These are phyloP conservation scores for Gymnobelideus leadbeateri DNA, from an alignment of 2,113 vertebrate genomes.

Conservation along the genomic window DNA sequence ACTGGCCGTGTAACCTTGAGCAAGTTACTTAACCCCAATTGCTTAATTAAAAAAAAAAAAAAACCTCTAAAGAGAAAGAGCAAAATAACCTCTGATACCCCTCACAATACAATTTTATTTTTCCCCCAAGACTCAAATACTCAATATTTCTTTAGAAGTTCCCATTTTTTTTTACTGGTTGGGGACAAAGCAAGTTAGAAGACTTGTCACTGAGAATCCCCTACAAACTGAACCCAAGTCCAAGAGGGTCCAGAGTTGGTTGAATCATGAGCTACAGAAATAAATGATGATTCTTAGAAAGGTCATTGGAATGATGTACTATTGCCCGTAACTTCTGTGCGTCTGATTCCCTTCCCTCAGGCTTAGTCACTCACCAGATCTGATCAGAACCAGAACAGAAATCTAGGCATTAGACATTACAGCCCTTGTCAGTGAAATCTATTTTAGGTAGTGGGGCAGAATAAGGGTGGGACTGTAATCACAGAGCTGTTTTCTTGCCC, in stretches of 20 bases:
- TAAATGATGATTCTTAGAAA: background rate
- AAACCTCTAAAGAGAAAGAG: background rate
- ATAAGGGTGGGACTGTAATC: background rate
- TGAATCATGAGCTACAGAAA: background rate
- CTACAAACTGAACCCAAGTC: background rate
- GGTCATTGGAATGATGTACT: background rate
- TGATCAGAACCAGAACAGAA: background rate
- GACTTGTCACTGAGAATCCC: background rate
- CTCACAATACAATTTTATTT: constrained; percentile 33
- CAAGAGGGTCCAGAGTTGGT: background rate
- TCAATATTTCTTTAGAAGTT: background rate
- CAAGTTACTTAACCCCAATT: no score
- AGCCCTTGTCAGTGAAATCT: background rate
- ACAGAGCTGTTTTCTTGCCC: background rate
- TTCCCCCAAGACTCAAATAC: constrained; percentile 7
- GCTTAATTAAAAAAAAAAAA: no score
- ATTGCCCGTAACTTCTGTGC: background rate
- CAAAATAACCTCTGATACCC: background rate
- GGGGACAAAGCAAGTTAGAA: background rate
- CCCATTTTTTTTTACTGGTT: background rate
- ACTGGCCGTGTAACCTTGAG: no score
- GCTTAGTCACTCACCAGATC: background rate
- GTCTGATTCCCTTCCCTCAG: background rate
- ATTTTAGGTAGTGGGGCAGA: background rate
- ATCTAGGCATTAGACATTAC: background rate